These are phyloP conservation scores for Ranitomeya variabilis DNA, from an alignment of 2,113 vertebrate genomes.

Conservation along the genomic window DNA sequence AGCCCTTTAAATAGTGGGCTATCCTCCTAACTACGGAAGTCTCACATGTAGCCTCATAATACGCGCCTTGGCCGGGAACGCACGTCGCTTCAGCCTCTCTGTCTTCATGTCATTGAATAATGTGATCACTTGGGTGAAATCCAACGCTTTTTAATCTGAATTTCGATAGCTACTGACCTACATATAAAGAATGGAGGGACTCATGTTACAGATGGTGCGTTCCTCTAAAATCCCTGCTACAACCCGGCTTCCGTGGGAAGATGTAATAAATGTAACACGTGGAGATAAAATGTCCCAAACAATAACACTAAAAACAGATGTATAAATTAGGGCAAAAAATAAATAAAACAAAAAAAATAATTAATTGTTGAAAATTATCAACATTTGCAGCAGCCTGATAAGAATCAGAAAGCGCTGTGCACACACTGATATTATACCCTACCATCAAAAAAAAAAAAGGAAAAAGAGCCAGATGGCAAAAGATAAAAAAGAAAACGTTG, in stretches of 20 bases:
- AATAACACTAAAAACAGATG: background rate
- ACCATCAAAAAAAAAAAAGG: too few species aligned
- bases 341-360: too few species aligned
- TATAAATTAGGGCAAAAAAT: too few species aligned
- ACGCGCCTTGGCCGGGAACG: background rate
- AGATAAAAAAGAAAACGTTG: too few species aligned
- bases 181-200: background rate
- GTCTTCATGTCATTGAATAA: constrained; percentile 10
- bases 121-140: constrained; percentile 21
- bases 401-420: too few species aligned
- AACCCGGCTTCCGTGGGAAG: background rate
- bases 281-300: background rate
- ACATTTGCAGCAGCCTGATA: too few species aligned
- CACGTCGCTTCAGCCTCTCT: background rate
- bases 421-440: too few species aligned
- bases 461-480: too few species aligned
- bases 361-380: too few species aligned
- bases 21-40: too few species aligned
- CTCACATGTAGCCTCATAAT: background rate
- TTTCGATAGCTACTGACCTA: constrained; percentile 33
- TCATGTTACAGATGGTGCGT: constrained; percentile 30
- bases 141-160: constrained; percentile 21
- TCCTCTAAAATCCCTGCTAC: constrained; percentile 28
- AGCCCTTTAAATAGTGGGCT: too few species aligned
- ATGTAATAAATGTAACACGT: background rate